phyloP scores from a whole-genome alignment of 2,888 invertebrate species.

The Buathra laborator region DNA sequence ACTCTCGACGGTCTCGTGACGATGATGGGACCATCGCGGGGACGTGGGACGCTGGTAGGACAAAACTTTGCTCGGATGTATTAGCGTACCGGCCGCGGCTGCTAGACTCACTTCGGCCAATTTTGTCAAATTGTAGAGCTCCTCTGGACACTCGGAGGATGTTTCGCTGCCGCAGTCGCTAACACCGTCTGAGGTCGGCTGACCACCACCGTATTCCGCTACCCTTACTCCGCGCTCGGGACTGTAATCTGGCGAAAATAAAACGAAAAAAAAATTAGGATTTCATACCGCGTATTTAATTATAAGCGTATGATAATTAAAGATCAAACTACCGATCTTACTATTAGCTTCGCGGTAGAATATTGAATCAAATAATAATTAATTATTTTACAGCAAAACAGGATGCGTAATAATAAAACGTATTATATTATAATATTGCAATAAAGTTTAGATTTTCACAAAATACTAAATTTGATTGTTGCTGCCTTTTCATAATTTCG shows the following conservation, averaged over 20 bases:
- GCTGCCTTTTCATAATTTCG: too few species aligned
- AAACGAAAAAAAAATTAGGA: not conserved
- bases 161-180: slow-evolving; percentile 84
- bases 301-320: too few species aligned
- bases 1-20: slow-evolving; percentile 43
- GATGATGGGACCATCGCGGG: slow-evolving; percentile 64
- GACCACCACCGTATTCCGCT: slow-evolving; percentile 80
- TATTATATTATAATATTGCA: too few species aligned
- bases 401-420: too few species aligned
- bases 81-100: slow-evolving; percentile 87
- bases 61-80: slow-evolving; percentile 82
- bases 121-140: slow-evolving; percentile 91
- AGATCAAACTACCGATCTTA: too few species aligned
- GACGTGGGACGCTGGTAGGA: slow-evolving; percentile 77
- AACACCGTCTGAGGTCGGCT: slow-evolving; percentile 83
- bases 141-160: slow-evolving; percentile 86
- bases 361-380: too few species aligned
- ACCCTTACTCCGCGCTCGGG: slow-evolving; percentile 79
- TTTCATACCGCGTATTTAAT: too few species aligned
- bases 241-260: slow-evolving; percentile 77
- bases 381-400: too few species aligned
- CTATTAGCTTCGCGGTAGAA: too few species aligned
- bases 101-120: slow-evolving; percentile 91
- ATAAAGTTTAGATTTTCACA: too few species aligned
- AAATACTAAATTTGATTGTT: too few species aligned